A percentile compares a stretch with the other conserved stretches of the same genome.
These are phyloP conservation scores for Ctena decussata DNA, from an alignment of 2,888 invertebrate genomes.

Conservation along the genomic window DNA sequence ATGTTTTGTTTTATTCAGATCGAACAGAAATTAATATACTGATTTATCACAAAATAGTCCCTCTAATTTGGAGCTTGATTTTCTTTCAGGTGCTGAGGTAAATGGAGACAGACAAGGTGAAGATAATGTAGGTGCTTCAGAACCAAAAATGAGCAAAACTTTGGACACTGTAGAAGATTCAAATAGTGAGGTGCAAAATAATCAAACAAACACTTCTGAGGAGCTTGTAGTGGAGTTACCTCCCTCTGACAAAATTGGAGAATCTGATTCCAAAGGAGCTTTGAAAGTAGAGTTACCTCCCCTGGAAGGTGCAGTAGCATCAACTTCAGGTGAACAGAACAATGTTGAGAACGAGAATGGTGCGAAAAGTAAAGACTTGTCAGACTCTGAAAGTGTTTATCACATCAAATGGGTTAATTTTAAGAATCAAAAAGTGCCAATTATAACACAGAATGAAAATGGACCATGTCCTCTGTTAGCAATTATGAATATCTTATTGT, in stretches of 20 bases:
- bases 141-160: neutral
- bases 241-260: slow-evolving; percentile 22
- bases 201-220: neutral
- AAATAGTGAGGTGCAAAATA: neutral
- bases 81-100: neutral
- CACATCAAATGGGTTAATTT: slow-evolving; percentile 88
- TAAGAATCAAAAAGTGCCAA: slow-evolving; percentile 85
- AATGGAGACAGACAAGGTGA: neutral
- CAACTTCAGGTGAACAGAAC: slow-evolving; percentile 1
- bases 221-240: neutral
- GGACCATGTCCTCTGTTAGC: slow-evolving; percentile 89
- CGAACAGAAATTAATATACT: too few relatives aligned
- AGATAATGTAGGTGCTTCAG: neutral
- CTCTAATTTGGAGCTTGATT: neutral
- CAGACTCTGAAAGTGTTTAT: slow-evolving; percentile 83
- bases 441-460: slow-evolving; percentile 89
- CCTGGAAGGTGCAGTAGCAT: slow-evolving; percentile 19
- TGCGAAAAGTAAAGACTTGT: slow-evolving; percentile 18
- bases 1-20: too few relatives aligned
- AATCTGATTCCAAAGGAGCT: neutral
- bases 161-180: neutral
- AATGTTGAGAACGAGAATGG: slow-evolving; percentile 26
- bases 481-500: slow-evolving; percentile 88
- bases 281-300: slow-evolving; percentile 32
- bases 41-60: too few relatives aligned